phyloP scores from a whole-genome alignment of 2,113 vertebrate species.

The Aythya baeri region DNA sequence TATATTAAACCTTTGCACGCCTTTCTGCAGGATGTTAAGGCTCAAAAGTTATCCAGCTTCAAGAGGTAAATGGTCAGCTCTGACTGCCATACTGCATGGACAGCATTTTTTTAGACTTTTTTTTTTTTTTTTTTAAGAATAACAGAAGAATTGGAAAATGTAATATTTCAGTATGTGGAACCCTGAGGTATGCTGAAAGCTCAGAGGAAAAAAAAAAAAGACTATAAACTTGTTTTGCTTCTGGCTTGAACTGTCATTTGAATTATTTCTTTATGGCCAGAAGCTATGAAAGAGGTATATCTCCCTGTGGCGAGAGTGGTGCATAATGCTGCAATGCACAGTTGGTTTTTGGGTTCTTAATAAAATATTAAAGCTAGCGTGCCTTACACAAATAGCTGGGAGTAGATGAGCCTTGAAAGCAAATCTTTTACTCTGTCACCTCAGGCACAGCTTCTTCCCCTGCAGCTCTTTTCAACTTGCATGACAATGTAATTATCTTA shows the following conservation, averaged over 20 bases:
- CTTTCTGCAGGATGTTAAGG: not conserved
- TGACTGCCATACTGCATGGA: too few relatives aligned
- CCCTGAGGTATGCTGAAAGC: not conserved
- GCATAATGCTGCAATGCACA: not conserved
- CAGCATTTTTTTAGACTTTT: too few relatives aligned
- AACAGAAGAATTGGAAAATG: not conserved
- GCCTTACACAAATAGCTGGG: not conserved
- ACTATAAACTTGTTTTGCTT: not conserved
- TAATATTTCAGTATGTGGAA: not conserved
- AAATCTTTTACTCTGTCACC: not conserved
- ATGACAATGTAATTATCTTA: not conserved
- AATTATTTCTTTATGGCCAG: not conserved
- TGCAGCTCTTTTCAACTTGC: not conserved
- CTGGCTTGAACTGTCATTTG: not conserved
- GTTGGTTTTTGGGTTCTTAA: not conserved
- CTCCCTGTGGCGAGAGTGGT: not conserved
- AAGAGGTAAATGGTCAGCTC: not conserved
- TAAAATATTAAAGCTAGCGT: not conserved
- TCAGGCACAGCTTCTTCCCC: not conserved
- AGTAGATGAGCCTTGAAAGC: not conserved
- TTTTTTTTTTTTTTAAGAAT: not conserved
- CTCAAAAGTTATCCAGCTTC: not conserved
- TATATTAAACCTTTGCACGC: not conserved
- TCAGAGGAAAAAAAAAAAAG: not conserved
- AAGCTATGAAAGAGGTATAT: not conserved